Conservation (phyloP, 2,888 invertebrate species). For the Phaonia tiefii region DNA sequence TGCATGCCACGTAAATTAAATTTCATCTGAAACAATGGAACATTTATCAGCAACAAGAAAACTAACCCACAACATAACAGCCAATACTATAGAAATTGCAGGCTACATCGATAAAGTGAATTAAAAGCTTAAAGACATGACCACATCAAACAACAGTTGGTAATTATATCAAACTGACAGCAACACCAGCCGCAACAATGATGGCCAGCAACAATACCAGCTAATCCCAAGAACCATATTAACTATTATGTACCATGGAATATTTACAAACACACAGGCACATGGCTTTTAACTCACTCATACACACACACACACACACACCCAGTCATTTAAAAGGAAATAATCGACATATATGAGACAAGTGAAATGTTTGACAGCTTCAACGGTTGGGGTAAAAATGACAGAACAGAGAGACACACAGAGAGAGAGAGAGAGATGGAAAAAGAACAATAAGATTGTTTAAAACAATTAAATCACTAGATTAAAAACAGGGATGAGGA, state of each 20-base stretch:
- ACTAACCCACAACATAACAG: neutral
- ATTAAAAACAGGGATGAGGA: neutral
- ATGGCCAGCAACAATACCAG: slow-evolving; percentile 1
- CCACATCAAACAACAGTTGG: slow-evolving; percentile 38
- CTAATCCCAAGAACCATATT: slow-evolving; percentile 8
- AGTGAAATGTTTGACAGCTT: slow-evolving; percentile 21
- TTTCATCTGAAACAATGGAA: slow-evolving; percentile 1
- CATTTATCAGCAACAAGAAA: no score
- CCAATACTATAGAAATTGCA: no score
- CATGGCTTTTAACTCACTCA: no score
- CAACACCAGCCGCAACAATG: neutral
- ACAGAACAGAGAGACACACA: neutral
- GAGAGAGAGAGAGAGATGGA: neutral
- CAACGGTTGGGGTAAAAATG: neutral
- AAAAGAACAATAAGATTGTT: slow-evolving; percentile 2
- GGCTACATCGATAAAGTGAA: slow-evolving; percentile 19
- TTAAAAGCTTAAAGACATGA: slow-evolving; percentile 25
- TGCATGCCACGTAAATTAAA: slow-evolving; percentile 2
- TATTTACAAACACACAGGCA: neutral
- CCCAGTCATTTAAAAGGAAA: neutral
- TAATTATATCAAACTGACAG: slow-evolving; percentile 29
- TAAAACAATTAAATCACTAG: neutral
- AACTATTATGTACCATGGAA: neutral
- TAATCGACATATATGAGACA: slow-evolving; percentile 37
- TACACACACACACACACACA: neutral